Evolutionary conservation across 2,113 vertebrate species (phyloP), one percentile per base, ranked within the genome.

Genomic region (Paedocypris sp.): DNA sequence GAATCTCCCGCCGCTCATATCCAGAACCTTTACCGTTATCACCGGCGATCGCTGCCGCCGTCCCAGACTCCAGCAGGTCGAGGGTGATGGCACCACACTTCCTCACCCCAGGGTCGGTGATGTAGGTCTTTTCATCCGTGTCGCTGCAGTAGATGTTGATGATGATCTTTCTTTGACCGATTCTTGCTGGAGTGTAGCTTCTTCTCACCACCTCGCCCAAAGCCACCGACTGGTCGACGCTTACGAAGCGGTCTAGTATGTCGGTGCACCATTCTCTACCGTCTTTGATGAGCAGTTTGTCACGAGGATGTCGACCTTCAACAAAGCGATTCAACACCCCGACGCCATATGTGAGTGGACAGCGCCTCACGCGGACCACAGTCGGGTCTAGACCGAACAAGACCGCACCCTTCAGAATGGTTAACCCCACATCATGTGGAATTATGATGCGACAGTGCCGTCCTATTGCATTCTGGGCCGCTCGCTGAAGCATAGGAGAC

Each of bases 241-340:
- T 83, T 12, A 97, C 91, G 1, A 98, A 97, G 72, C 91, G 89
- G 74, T 98, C 94, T 0, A 97, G 89, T 77, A 98, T 84, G 70
- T 98, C 93, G 0, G 93, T 97, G 88, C 94, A 97, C 94, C 93
- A 98, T 60, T 85, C 84, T n/a, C 88, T 87, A 2, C 91, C 91
- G 0, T 95, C 94, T 66, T 96, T 95, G 11, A 97, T 80, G 72
- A 98, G 82, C 39, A 95, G 85, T 72, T 98, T 97, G 38, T 94
- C 91, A 0, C 76, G 80, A 0, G 91, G 93, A 76, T 97, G 94
- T 26, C 90, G 87, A 0, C 91, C 91, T 2, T 89, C 85, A 70
- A 97, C 86, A 0, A 93, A 98, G 4, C 90, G 87, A 75, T 97
- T 97, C 54, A 98, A 81, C 18, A 97, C 93, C 0, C 93, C 93